Evolutionary conservation across 1,140 invertebrate species (phyloP).

Genomic region (Papilio polytes): DNA sequence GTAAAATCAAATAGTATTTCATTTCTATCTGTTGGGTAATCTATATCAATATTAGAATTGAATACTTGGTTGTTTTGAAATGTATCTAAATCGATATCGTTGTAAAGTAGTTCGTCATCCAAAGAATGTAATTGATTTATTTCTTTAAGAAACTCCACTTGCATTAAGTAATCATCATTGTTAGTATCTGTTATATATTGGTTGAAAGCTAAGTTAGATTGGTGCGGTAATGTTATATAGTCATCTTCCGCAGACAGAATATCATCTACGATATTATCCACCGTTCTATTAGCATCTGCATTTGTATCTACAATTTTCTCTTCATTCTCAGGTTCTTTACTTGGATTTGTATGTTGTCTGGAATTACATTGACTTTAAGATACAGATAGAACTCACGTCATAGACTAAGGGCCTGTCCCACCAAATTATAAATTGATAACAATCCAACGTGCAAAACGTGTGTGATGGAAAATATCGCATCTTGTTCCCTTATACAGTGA

Average conservation of each 20-base stretch:
- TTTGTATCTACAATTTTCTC: slow-evolving; percentile 53
- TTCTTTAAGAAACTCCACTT: slow-evolving; percentile 74
- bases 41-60: slow-evolving; percentile 65
- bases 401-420: too few species aligned
- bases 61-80: slow-evolving; percentile 72
- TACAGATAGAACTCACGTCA: too few species aligned
- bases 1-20: slow-evolving; percentile 70
- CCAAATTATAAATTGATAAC: too few species aligned
- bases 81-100: slow-evolving; percentile 74
- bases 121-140: slow-evolving; percentile 72
- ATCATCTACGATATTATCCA: slow-evolving; percentile 76
- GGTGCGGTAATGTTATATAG: slow-evolving; percentile 65
- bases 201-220: slow-evolving; percentile 52
- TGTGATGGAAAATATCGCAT: too few species aligned
- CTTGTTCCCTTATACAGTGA: too few species aligned
- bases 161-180: slow-evolving; percentile 70
- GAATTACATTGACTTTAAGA: slow-evolving; percentile 36
- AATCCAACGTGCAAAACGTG: too few species aligned
- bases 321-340: slow-evolving; percentile 50
- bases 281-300: slow-evolving; percentile 61
- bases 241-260: slow-evolving; percentile 76
- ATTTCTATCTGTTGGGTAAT: slow-evolving; percentile 63
- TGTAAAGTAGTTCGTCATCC: slow-evolving; percentile 74
- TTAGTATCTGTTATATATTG: slow-evolving; percentile 42
- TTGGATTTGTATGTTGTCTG: slow-evolving; percentile 63